phyloP scores from a whole-genome alignment of 2,113 vertebrate genomes.

The Caranx ignobilis region DNA sequence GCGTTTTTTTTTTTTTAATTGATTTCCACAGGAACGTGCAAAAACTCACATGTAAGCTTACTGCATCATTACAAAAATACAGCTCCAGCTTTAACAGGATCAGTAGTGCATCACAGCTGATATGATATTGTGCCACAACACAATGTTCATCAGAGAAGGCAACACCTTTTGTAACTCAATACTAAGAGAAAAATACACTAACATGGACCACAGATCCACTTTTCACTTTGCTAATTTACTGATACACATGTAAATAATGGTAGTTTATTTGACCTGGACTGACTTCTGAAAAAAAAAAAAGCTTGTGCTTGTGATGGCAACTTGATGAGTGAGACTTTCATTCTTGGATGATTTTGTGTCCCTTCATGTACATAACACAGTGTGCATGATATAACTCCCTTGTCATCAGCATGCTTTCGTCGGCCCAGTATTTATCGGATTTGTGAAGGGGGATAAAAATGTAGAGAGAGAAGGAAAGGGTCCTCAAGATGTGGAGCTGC shows the following conservation, averaged over 20 bases:
- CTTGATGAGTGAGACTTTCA: conserved; percentile 5
- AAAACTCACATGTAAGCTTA: conserved; percentile 47
- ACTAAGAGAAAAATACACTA: conserved; percentile 38
- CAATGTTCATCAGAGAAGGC: conserved; percentile 39
- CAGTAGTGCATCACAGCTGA: conserved; percentile 35
- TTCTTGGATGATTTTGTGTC: conserved; percentile 7
- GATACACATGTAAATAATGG: background rate
- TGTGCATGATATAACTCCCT: conserved; percentile 16
- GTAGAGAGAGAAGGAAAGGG: conserved; percentile 22
- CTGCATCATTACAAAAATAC: conserved; percentile 58
- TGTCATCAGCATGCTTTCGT: conserved; percentile 36
- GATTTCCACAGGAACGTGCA: conserved; percentile 57
- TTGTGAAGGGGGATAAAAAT: conserved; percentile 30
- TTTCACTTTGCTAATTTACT: conserved; percentile 15
- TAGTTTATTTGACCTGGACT: conserved; percentile 2
- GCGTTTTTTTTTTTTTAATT: background rate
- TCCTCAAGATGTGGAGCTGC: conserved; percentile 29
- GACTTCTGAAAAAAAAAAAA: background rate
- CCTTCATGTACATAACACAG: conserved; percentile 2
- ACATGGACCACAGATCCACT: conserved; percentile 36
- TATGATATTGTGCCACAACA: conserved; percentile 38
- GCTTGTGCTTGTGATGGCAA: background rate
- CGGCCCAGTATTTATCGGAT: conserved; percentile 37
- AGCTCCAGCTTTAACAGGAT: conserved; percentile 32
- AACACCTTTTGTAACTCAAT: conserved; percentile 44